Evolutionary conservation across 92 coral and sea anemone species (phyloP), one percentile per base, ranked within the genome.

Genomic region (Scolanthus callimorphus): DNA sequence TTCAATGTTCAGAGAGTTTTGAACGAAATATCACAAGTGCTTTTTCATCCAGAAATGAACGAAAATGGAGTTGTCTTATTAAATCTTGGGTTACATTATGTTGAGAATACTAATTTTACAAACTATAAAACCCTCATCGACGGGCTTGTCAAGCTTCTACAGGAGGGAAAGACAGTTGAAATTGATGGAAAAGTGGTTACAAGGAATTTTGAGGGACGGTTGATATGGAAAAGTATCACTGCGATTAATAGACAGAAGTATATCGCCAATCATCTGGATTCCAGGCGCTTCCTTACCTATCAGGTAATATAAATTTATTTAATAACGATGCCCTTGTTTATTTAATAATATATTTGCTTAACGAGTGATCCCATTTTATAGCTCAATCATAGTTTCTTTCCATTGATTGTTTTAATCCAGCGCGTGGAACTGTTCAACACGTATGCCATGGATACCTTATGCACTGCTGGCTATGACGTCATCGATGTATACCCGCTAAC

Each of bases 141-240:
- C 29, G 68, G 85, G 11, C 76, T 89, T 4, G 64, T 79, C 15
- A 54, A 69, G 17, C 46, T 89, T 26, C 45, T 82, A 20, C 8
- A 11, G 17, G 50, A 67, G 27, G 80, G 39, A 22, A 73, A 47
- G 28, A 66, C 20, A 49, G 19, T 23, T 1, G 70, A 17, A 29
- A 46, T 51, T 11, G 51, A 70, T 2, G 76, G 76, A 20, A 20
- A 9, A 4, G 49, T 22, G 11, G 69, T 62, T 31, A 29, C 25
- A 11, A 76, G 60, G 45, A 80, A 59, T 45, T 86, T 76, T 59
- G 69, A 64, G 51, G 95, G 90, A 39, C 71, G 70, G 49, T 49
- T 87, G 75, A 80, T 91, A 23, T 91, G 97, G 97, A 91, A 86
- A 64, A 79, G 91, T 39, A 74, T 86, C 20, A 77, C 85, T 21